A percentile compares a stretch with the other conserved stretches of the same genome.
Conservation (phyloP, 2,888 invertebrate species). For the Coelopa pilipes region DNA sequence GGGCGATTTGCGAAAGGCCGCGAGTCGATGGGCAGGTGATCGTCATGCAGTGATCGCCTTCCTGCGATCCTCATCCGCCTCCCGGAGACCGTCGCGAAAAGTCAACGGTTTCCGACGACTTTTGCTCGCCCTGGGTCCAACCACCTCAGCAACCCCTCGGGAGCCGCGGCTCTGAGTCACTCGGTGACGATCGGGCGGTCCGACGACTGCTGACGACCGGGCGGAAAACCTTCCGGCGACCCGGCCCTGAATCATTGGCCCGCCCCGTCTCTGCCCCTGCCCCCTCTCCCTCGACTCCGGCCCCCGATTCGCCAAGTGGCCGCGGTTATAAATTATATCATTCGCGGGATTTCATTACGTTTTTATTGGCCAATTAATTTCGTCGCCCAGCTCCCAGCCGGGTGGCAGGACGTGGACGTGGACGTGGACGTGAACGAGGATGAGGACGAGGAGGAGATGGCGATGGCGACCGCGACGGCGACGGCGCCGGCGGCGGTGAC, state of each 20-base stretch:
- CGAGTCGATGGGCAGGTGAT: too few relatives aligned
- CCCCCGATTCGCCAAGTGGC: neutral
- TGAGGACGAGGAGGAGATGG: neutral
- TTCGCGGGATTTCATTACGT: neutral
- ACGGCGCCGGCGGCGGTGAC: too few relatives aligned
- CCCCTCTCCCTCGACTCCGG: neutral
- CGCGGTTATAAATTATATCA: slow-evolving; percentile 28
- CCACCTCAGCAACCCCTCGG: too few relatives aligned
- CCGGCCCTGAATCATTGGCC: slow-evolving; percentile 8
- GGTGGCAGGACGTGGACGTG: slow-evolving; percentile 21
- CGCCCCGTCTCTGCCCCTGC: neutral
- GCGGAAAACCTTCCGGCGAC: neutral
- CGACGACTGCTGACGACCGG: neutral
- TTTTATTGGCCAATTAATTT: slow-evolving; percentile 43
- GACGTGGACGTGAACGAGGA: too few relatives aligned
- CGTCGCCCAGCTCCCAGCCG: slow-evolving; percentile 34
- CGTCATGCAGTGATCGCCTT: too few relatives aligned
- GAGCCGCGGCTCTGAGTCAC: neutral
- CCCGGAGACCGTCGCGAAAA: too few relatives aligned
- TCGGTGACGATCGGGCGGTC: neutral
- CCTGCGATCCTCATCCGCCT: too few relatives aligned
- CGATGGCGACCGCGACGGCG: neutral
- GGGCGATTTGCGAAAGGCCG: too few relatives aligned
- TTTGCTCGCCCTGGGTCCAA: too few relatives aligned
- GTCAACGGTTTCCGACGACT: too few relatives aligned